These are phyloP conservation scores for Caenorhabditis latens DNA, from an alignment of 1,140 invertebrate genomes.

Conservation along the genomic window DNA sequence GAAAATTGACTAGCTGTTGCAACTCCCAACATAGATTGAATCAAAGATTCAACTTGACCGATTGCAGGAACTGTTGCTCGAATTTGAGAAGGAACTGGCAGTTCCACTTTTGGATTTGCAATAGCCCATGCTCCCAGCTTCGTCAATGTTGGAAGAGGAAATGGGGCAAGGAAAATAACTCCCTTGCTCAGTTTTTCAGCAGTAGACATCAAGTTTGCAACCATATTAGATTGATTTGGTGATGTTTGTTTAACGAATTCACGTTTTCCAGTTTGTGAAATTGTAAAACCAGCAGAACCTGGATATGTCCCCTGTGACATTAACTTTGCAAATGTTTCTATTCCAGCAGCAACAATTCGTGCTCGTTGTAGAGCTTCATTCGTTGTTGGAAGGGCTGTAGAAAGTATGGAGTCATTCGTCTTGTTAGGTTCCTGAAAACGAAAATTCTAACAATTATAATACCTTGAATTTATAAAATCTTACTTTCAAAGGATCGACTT, in stretches of 20 bases:
- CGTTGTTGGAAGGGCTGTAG: neutral
- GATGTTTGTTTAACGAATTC: constrained; percentile 5
- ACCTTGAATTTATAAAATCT: neutral
- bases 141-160: constrained; percentile 26
- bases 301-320: constrained; percentile 58
- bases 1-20: neutral
- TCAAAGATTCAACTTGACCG: neutral
- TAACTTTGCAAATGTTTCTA: constrained; percentile 52
- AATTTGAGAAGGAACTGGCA: neutral
- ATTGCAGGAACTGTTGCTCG: constrained; percentile 9
- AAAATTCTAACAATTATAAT: neutral
- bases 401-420: neutral
- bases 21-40: constrained; percentile 21
- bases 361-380: constrained; percentile 51
- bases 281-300: constrained; percentile 55
- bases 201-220: neutral
- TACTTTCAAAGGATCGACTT: constrained; percentile 54
- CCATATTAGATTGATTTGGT: neutral
- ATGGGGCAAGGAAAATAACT: constrained; percentile 36
- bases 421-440: constrained; percentile 14
- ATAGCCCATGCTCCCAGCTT: constrained; percentile 25
- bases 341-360: constrained; percentile 54
- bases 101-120: neutral
- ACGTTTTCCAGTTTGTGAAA: constrained; percentile 35
- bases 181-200: constrained; percentile 46